phyloP scores from a whole-genome alignment of 2,797 vertebrate species.

The Synanceia verrucosa region DNA sequence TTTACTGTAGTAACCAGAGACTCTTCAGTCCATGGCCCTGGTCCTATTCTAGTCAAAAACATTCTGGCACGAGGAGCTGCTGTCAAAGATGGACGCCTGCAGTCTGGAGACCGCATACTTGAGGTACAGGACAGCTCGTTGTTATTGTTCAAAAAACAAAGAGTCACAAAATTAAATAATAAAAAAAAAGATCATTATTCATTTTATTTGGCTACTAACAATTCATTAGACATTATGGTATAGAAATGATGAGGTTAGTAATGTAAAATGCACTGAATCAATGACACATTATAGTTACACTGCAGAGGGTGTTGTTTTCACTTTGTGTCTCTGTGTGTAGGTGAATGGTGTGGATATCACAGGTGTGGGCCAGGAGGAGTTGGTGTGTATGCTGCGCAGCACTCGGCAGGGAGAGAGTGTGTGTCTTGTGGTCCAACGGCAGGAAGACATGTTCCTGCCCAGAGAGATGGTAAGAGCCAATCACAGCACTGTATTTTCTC shows the following conservation, averaged over 20 bases:
- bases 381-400: slow-evolving; percentile 93
- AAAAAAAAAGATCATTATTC: no score
- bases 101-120: slow-evolving; percentile 95
- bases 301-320: neutral
- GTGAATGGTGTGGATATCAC: slow-evolving; percentile 93
- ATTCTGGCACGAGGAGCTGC: slow-evolving; percentile 97
- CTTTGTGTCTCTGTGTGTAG: slow-evolving; percentile 70
- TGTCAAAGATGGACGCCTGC: slow-evolving; percentile 94
- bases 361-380: slow-evolving; percentile 92
- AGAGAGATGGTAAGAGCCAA: slow-evolving; percentile 92
- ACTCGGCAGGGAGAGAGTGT: slow-evolving; percentile 94
- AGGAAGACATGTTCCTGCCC: slow-evolving; percentile 92
- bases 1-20: slow-evolving; percentile 99
- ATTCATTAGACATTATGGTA: no score
- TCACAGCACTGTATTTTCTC: neutral
- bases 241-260: neutral
- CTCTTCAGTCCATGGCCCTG: slow-evolving; percentile 92
- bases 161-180: no score
- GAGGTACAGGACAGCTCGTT: slow-evolving; percentile 83
- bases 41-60: slow-evolving; percentile 97
- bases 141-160: neutral
- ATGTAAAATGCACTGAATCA: no score
- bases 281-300: neutral
- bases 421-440: slow-evolving; percentile 88
- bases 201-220: neutral